phyloP scores from a whole-genome alignment of 2,113 vertebrate species.

The Merops nubicus region DNA sequence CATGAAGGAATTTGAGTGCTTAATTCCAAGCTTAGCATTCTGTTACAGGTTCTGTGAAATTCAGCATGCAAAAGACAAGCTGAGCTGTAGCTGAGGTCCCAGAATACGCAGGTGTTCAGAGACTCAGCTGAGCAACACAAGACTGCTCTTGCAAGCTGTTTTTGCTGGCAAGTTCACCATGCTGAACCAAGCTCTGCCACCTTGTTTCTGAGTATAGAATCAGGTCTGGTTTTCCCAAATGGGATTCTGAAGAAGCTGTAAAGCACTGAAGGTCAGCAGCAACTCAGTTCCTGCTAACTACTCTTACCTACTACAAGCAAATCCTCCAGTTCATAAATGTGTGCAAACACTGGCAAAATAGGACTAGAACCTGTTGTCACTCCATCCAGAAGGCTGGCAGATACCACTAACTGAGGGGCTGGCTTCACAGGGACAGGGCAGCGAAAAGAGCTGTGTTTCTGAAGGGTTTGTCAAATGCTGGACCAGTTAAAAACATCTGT shows the following conservation, averaged over 20 bases:
- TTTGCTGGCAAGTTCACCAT: neutral
- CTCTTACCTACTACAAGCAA: neutral
- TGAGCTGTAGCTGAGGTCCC: neutral
- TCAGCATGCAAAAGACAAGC: neutral
- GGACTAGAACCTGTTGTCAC: neutral
- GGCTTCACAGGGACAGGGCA: neutral
- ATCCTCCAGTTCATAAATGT: neutral
- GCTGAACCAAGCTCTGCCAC: neutral
- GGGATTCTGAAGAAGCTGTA: neutral
- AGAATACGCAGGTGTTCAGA: neutral
- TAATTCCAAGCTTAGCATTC: neutral
- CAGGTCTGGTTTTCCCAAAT: neutral
- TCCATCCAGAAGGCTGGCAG: neutral
- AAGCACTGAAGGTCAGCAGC: neutral
- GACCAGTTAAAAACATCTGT: neutral
- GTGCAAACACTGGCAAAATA: neutral
- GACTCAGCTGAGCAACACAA: neutral
- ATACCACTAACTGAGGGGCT: neutral
- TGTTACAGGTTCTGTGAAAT: neutral
- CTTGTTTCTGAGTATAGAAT: neutral
- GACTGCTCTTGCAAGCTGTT: neutral
- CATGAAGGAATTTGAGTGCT: neutral
- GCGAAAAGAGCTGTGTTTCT: neutral
- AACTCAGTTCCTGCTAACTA: neutral
- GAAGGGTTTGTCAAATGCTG: neutral